Evolutionary conservation across 2,113 vertebrate species (phyloP), one percentile per base, ranked within the genome.

Genomic region (Tichodroma muraria): DNA sequence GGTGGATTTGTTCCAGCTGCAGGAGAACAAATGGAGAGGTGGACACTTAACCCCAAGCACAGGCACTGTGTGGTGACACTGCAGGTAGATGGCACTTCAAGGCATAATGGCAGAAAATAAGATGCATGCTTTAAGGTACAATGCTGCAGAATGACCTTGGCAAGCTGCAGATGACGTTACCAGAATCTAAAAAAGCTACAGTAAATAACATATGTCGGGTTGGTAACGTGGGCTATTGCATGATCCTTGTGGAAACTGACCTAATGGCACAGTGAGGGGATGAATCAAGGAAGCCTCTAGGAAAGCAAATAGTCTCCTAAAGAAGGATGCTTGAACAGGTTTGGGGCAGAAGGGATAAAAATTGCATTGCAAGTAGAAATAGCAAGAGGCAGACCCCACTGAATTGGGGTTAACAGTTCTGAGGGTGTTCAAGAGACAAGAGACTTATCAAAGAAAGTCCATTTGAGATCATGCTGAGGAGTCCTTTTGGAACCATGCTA

Each of bases 401-500:
- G 33, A 11, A 6, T 11, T 70, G 42, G 42, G 30, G 82, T 90
- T 89, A 93, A 80, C 3, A 12, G 27, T 95, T 78, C 65, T 35
- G 33, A 84, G 42, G 47, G 47, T 75, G 60, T 73, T 85, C 1
- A 0, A 64, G 59, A 23, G 23, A 38, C 5, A 70, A 77, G n/a
- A 33, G 30, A 50, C 56, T 37, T 64, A 75, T 81, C 73, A 71
- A 65, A 66, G 69, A 42, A 80, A 71, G 47, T n/a, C 44, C 27
- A 7, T 66, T 75, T 89, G 78, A 64, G 65, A 71, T 92, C 56
- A 47, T 64, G 56, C 80, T 94, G 87, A 80, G 77, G 56, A 85
- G 30, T 71, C 53, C 53, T 60, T 31, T 66, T 70, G 88, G 33
- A 93, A 56, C 47, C 25, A 4, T n/a, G 40, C 22, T 88, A 88